These are phyloP conservation scores for Netelia virgata DNA, from an alignment of 2,888 invertebrate species.

Conservation along the genomic window DNA sequence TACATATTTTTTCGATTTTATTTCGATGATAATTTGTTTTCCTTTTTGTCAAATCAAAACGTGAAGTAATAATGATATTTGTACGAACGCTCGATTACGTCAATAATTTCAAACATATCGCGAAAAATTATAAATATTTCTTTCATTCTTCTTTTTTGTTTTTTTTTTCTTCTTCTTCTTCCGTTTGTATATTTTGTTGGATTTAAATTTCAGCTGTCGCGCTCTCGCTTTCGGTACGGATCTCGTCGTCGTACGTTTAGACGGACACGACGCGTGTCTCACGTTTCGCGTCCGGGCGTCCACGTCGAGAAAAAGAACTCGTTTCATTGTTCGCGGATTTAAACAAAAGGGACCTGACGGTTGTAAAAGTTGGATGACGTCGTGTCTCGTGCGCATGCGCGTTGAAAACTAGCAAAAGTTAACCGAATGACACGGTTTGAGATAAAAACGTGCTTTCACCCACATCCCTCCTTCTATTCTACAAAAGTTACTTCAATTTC, in stretches of 20 bases:
- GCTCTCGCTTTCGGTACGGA: background rate
- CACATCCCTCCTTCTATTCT: slow-evolving; percentile 14
- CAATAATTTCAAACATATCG: too few relatives aligned
- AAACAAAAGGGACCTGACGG: slow-evolving; percentile 59
- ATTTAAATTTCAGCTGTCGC: background rate
- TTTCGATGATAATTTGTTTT: too few relatives aligned
- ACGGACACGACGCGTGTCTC: slow-evolving; percentile 45
- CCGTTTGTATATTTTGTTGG: background rate
- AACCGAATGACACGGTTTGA: slow-evolving; percentile 28
- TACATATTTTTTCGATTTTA: too few relatives aligned
- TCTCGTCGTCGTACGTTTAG: background rate
- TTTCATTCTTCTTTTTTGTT: too few relatives aligned
- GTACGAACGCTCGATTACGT: too few relatives aligned
- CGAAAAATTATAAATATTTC: too few relatives aligned
- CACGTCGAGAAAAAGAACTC: slow-evolving; percentile 2
- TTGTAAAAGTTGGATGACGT: slow-evolving; percentile 56
- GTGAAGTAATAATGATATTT: too few relatives aligned
- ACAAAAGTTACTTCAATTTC: slow-evolving; percentile 53
- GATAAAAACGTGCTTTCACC: slow-evolving; percentile 17
- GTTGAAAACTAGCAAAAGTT: background rate
- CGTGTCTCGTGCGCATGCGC: slow-evolving; percentile 23
- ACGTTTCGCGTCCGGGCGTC: slow-evolving; percentile 49
- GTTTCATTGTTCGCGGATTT: slow-evolving; percentile 50
- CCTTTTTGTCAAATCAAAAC: too few relatives aligned
- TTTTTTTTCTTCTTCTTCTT: background rate